A percentile compares a stretch with the other conserved stretches of the same genome.
These are phyloP conservation scores for Tyto alba DNA, from an alignment of 2,113 vertebrate species.

Conservation along the genomic window DNA sequence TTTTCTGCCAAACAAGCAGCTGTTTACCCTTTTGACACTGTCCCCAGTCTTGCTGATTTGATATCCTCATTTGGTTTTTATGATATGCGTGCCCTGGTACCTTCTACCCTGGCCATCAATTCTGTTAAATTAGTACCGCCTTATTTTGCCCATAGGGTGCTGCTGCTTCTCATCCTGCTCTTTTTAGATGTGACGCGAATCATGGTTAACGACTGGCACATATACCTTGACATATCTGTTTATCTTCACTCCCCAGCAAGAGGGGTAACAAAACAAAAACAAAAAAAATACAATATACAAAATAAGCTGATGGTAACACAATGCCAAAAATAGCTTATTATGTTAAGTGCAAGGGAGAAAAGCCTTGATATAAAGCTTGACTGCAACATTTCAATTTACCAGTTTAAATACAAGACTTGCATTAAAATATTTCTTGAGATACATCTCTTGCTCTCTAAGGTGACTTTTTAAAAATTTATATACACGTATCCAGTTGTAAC, in stretches of 20 bases:
- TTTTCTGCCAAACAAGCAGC: neutral
- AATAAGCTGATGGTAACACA: slow-evolving; percentile 83
- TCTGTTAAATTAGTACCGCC: neutral
- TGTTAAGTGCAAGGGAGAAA: slow-evolving; percentile 89
- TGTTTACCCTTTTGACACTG: neutral
- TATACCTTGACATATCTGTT: slow-evolving; percentile 31
- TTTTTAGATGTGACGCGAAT: neutral
- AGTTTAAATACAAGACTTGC: slow-evolving; percentile 89
- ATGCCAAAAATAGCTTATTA: slow-evolving; percentile 81
- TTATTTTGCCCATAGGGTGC: accelerated
- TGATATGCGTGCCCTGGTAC: accelerated
- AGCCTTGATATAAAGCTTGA: slow-evolving; percentile 86
- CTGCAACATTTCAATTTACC: slow-evolving; percentile 76
- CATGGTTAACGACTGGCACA: neutral
- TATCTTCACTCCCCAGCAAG: slow-evolving; percentile 68
- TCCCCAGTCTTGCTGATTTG: neutral
- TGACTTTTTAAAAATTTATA: slow-evolving; percentile 67
- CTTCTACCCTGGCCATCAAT: neutral
- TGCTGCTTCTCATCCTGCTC: neutral
- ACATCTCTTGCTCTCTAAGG: slow-evolving; percentile 63
- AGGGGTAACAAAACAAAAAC: slow-evolving; percentile 66
- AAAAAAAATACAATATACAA: slow-evolving; percentile 68
- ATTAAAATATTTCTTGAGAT: slow-evolving; percentile 85
- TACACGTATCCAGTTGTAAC: slow-evolving; percentile 84
- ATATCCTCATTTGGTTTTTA: neutral